phyloP scores from a whole-genome alignment of 2,888 invertebrate genomes.

The Salticus scenicus region DNA sequence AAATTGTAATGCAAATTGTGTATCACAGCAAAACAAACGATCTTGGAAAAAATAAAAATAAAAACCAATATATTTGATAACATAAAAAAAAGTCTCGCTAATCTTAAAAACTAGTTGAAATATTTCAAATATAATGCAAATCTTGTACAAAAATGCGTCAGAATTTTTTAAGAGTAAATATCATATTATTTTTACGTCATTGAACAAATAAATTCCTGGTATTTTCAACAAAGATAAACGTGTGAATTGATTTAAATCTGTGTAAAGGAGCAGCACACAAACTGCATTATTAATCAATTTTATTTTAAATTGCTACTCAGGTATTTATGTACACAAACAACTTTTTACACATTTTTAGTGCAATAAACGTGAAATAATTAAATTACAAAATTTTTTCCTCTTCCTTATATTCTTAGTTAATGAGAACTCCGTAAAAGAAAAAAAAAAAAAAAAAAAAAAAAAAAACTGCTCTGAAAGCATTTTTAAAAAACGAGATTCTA shows the following conservation, averaged over 20 bases:
- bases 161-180: background rate
- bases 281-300: conserved; percentile 1
- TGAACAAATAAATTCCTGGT: background rate
- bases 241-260: conserved; percentile 2
- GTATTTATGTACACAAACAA: conserved; percentile 2
- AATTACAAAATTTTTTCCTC: conserved; percentile 45
- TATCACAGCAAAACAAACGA: no score
- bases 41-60: no score
- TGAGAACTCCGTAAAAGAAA: conserved; percentile 57
- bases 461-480: conserved; percentile 20
- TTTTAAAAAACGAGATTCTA: conserved; percentile 20
- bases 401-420: conserved; percentile 39
- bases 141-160: background rate
- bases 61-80: no score
- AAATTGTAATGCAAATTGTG: no score
- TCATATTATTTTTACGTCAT: background rate
- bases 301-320: conserved; percentile 9
- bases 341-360: conserved; percentile 12
- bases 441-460: no score
- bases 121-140: background rate
- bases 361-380: conserved; percentile 44
- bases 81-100: no score
- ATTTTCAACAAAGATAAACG: background rate
- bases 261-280: background rate
- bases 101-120: no score